These are phyloP conservation scores for Drosophila buzzatii DNA, from an alignment of 2,888 invertebrate species.

Conservation along the genomic window DNA sequence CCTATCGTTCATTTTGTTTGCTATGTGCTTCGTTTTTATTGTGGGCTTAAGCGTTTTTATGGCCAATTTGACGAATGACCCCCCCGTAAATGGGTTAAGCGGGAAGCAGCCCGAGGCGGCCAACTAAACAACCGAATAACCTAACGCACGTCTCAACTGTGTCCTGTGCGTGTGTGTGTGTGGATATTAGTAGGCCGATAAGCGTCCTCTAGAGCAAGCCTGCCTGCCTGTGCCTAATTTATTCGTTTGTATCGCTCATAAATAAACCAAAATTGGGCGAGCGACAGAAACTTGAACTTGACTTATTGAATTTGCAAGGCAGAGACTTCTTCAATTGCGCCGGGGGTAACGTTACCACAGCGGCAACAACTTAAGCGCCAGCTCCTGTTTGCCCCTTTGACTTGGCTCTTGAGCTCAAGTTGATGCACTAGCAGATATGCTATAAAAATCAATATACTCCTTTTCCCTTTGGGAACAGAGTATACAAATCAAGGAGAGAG, in stretches of 20 bases:
- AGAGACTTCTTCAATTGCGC: conserved; percentile 59
- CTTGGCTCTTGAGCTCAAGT: neutral
- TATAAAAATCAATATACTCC: too few species aligned
- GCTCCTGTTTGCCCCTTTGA: conserved; percentile 31
- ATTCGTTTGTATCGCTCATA: conserved; percentile 78
- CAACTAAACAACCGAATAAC: conserved; percentile 62
- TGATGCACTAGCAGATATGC: conserved; percentile 1
- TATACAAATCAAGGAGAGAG: neutral
- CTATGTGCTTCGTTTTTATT: conserved; percentile 57
- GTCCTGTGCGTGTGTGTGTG: conserved; percentile 20
- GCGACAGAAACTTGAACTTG: conserved; percentile 66
- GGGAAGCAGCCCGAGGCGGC: conserved; percentile 56
- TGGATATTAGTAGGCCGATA: conserved; percentile 11
- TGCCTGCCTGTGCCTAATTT: conserved; percentile 68
- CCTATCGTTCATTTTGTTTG: conserved; percentile 56
- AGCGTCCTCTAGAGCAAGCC: conserved; percentile 6
- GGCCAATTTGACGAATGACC: conserved; percentile 78
- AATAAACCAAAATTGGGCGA: conserved; percentile 77
- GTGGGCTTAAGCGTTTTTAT: conserved; percentile 75
- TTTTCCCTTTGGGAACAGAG: too few species aligned
- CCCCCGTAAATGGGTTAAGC: conserved; percentile 73
- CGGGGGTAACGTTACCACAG: conserved; percentile 37
- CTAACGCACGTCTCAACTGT: conserved; percentile 49
- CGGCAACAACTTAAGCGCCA: neutral
- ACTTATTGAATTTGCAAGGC: conserved; percentile 75